Evolutionary conservation across 2,797 vertebrate species (phyloP).

Genomic region (Alosa sapidissima): DNA sequence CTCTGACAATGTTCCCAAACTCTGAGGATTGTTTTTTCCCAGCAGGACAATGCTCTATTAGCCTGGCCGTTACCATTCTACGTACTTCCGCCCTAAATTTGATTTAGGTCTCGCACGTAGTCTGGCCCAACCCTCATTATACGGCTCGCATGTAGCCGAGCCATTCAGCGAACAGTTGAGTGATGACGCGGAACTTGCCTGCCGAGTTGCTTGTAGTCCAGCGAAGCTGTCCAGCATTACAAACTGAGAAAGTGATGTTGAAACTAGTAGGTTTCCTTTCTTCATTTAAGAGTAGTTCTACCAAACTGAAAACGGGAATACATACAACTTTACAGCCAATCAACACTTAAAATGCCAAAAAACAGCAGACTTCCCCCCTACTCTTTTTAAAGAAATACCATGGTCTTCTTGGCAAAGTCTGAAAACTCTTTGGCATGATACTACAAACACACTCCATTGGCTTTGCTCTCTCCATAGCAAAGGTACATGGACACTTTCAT

Average conservation of each 20-base stretch:
- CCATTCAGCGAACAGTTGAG: too few species aligned
- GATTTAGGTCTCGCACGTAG: too few species aligned
- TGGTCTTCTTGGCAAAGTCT: not conserved
- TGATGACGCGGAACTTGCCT: too few species aligned
- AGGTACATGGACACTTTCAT: not conserved
- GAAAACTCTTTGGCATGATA: not conserved
- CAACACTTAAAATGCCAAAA: not conserved
- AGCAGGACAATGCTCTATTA: not conserved
- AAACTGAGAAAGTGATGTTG: not conserved
- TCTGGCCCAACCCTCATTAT: too few species aligned
- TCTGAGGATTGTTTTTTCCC: not conserved
- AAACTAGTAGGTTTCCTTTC: not conserved
- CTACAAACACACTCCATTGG: not conserved
- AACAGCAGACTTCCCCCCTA: not conserved
- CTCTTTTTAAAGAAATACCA: not conserved
- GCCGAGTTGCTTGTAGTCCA: too few species aligned
- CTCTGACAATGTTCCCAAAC: not conserved
- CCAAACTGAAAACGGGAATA: not conserved
- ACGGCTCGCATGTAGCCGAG: too few species aligned
- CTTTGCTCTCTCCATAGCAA: not conserved
- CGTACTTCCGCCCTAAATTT: too few species aligned
- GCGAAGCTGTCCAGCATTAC: not conserved
- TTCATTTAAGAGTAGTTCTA: not conserved
- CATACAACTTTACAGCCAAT: not conserved
- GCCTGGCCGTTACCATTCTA: too few species aligned